Evolutionary conservation across 1,140 invertebrate species (phyloP).

Genomic region (Drosophila takahashii): DNA sequence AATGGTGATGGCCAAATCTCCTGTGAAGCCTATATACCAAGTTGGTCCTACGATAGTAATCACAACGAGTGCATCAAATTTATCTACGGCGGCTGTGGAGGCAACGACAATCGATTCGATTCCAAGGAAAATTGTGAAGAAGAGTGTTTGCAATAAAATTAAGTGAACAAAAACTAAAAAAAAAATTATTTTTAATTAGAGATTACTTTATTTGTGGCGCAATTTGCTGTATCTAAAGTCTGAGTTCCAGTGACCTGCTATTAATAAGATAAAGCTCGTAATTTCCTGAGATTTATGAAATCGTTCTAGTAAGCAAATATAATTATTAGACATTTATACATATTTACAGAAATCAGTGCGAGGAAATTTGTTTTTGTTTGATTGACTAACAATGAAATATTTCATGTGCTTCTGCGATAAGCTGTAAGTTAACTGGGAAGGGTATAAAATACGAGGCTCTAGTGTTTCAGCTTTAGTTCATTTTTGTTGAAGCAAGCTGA

Average conservation of each 20-base stretch:
- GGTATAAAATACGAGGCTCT: conserved; percentile 3
- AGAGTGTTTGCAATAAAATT: conserved; percentile 38
- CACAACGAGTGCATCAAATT: conserved; percentile 91
- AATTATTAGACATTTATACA: too few species aligned
- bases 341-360: too few species aligned
- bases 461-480: conserved; percentile 12
- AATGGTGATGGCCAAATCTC: conserved; percentile 32
- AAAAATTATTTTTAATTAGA: neutral
- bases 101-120: conserved; percentile 93
- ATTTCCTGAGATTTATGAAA: too few species aligned
- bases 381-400: conserved; percentile 6
- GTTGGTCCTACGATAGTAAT: conserved; percentile 87
- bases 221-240: too few species aligned
- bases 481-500: neutral
- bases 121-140: conserved; percentile 41
- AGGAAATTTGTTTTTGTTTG: too few species aligned
- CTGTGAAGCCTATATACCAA: conserved; percentile 41
- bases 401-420: conserved; percentile 9
- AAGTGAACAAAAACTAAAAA: neutral
- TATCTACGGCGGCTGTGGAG: conserved; percentile 92
- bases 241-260: too few species aligned
- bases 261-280: too few species aligned
- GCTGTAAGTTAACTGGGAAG: neutral
- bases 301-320: too few species aligned
- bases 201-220: too few species aligned